Conservation (phyloP, 1,140 invertebrate genomes). For the Anastrepha obliqua region DNA sequence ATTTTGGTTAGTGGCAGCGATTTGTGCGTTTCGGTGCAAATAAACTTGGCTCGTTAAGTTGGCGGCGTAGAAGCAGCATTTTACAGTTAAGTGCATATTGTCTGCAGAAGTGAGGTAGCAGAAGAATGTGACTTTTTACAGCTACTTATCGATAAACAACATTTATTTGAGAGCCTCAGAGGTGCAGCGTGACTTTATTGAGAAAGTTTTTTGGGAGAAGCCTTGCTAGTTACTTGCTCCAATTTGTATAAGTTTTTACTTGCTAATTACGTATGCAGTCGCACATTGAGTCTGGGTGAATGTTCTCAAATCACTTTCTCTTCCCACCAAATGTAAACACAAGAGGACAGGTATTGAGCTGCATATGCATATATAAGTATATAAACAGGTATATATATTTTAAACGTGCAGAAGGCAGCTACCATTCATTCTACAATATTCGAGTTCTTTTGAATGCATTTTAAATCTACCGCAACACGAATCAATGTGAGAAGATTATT, state of each 20-base stretch:
- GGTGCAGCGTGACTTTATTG: neutral
- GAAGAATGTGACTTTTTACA: neutral
- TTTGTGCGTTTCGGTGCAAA: neutral
- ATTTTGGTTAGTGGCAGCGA: neutral
- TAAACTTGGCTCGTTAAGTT: constrained; percentile 1
- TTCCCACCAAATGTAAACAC: too few species aligned
- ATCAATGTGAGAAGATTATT: too few species aligned
- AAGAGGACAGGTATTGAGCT: neutral
- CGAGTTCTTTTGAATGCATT: too few species aligned
- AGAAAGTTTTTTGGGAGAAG: neutral
- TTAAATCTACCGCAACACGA: too few species aligned
- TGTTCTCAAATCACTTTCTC: constrained; percentile 5
- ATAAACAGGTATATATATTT: too few species aligned
- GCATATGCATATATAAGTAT: neutral
- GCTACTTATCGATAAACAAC: neutral
- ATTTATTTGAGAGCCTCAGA: neutral
- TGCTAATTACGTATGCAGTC: too few species aligned
- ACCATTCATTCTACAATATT: too few species aligned
- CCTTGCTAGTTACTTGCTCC: too few species aligned
- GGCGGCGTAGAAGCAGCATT: neutral
- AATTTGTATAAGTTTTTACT: too few species aligned
- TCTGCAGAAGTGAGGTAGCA: neutral
- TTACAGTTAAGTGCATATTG: constrained; percentile 42
- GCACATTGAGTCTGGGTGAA: neutral
- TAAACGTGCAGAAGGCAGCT: too few species aligned